Evolutionary conservation across 2,888 invertebrate species (phyloP), one percentile per base, ranked within the genome.

Genomic region (Chloroclystis v-ata): DNA sequence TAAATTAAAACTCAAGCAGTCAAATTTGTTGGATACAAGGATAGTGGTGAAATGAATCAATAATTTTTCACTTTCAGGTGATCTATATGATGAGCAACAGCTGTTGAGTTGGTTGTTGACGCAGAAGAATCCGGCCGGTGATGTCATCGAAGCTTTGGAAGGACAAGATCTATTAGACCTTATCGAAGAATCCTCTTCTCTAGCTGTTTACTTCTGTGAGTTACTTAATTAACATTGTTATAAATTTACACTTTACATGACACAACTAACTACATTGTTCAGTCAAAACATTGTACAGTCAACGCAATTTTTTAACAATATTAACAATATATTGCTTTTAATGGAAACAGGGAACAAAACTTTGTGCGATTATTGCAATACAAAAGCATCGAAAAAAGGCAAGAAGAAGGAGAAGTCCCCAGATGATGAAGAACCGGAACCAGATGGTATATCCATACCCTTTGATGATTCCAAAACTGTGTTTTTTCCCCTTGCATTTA

Each of bases 141-240:
- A 97, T 72, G 92, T 95, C 40, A 97, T 97, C 60, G 97, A 97
- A 84, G 95, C 94, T 59, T 82, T 95, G 11, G 95, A 95, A 77
- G 97, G 96, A 30, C 94, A 93, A 67, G 92, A 92, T 45, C 86
- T 97, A 41, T 78, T 92, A 32, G 89, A 92, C 50, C 76, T 95
- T 48, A 96, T 97, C 59, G 91, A 93, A 68, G 92, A 93, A 52
- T 93, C 95, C 32, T 92, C 93, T 59, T 94, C 96, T 28, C 85
- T 97, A 56, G 96, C 97, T 5, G 94, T 97, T 20, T 97, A 96
- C 77, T 97, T 97, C 81, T 97, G 97, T 97, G 92, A 96, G 95
- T 92, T 61, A 47, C 56, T 56, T 45, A 41, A 51, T 45, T 45
- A 47, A 52, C 37, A 14, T 47, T 28, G 1, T 30, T 9, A 40